Percentiles rank a stretch among this genome's conserved stretches.
Conservation (phyloP, 1,140 invertebrate species). For the Achatina immaculata region DNA sequence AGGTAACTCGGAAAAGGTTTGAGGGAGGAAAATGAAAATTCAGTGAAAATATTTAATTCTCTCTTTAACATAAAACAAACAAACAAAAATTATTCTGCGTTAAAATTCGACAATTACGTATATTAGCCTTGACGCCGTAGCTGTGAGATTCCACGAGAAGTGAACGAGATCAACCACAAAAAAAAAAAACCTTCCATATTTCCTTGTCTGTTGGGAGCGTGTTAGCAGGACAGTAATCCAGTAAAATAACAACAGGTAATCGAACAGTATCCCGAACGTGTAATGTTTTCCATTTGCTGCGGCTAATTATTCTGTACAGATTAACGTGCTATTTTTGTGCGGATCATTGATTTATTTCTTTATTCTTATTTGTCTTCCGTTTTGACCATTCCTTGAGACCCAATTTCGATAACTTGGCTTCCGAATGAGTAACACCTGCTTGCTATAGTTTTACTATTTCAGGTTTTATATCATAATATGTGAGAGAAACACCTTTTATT, state of each 20-base stretch:
- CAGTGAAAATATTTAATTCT: no score
- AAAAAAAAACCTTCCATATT: conserved; percentile 25
- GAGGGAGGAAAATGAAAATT: no score
- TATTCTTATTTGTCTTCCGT: not conserved
- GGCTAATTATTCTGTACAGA: not conserved
- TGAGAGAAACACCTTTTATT: not conserved
- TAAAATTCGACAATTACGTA: no score
- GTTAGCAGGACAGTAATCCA: conserved; percentile 16
- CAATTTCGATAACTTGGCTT: not conserved
- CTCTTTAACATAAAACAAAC: no score
- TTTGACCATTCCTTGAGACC: not conserved
- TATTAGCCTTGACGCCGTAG: no score
- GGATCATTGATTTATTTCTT: not conserved
- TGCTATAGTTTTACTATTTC: not conserved
- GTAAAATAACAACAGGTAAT: conserved; percentile 19
- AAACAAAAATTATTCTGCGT: no score
- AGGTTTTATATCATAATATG: not conserved
- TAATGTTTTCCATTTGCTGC: not conserved
- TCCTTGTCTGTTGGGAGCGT: conserved; percentile 15
- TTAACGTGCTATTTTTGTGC: not conserved
- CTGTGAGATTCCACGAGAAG: not conserved
- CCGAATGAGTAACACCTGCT: not conserved
- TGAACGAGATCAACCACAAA: not conserved
- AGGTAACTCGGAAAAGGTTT: no score
- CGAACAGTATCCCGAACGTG: not conserved